A percentile compares a stretch with the other conserved stretches of the same genome.
These are phyloP conservation scores for Rhinoderma darwinii DNA, from an alignment of 2,113 vertebrate species.

Conservation along the genomic window DNA sequence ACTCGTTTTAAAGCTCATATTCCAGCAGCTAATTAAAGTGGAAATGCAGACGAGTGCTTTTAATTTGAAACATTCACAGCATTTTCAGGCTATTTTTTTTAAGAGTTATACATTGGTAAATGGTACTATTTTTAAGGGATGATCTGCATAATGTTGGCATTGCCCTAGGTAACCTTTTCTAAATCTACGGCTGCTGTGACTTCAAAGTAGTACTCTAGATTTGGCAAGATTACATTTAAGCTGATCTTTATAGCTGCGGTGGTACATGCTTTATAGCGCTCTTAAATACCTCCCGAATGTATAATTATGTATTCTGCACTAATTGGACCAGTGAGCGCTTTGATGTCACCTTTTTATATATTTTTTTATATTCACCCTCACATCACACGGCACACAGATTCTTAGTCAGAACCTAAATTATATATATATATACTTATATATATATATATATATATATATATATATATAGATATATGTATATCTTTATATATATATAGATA, in stretches of 20 bases:
- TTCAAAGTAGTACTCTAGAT: slow-evolving; percentile 18
- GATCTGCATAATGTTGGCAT: slow-evolving; percentile 44
- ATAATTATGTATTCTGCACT: slow-evolving; percentile 28
- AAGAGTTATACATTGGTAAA: slow-evolving; percentile 35
- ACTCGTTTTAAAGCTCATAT: slow-evolving; percentile 58
- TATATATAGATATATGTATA: no score
- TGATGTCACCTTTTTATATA: neutral
- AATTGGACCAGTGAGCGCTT: slow-evolving; percentile 29
- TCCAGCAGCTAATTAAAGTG: slow-evolving; percentile 60
- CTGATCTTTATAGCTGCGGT: slow-evolving; percentile 27
- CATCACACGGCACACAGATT: neutral
- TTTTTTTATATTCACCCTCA: neutral
- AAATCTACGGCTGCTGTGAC: slow-evolving; percentile 11
- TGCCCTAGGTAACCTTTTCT: slow-evolving; percentile 38
- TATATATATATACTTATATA: neutral
- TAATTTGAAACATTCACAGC: slow-evolving; percentile 52
- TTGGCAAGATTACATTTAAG: slow-evolving; percentile 26
- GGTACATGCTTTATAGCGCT: slow-evolving; percentile 6
- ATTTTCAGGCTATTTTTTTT: slow-evolving; percentile 38
- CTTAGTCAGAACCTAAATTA: neutral
- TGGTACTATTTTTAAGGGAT: slow-evolving; percentile 41
- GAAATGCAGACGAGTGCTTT: slow-evolving; percentile 48
- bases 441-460: no score
- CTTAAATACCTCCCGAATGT: slow-evolving; percentile 26
- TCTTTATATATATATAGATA: no score